Evolutionary conservation across 2,888 invertebrate genomes (phyloP).

Genomic region (Heliconius aoede): DNA sequence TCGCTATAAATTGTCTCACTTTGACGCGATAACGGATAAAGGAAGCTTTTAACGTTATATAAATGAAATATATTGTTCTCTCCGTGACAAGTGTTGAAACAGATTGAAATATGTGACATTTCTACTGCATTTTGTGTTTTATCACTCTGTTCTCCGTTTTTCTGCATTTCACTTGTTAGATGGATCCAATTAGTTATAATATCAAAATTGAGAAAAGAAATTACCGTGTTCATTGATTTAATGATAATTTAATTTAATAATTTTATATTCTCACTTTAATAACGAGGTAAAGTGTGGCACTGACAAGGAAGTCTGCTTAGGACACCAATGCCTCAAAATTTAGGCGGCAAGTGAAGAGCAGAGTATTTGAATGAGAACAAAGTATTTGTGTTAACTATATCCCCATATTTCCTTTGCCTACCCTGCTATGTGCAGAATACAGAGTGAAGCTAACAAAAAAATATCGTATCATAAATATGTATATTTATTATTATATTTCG

Average conservation of each 20-base stretch:
- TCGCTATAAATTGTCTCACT: slow-evolving; percentile 20
- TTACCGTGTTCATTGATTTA: neutral
- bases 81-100: slow-evolving; percentile 1
- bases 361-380: neutral
- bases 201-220: neutral
- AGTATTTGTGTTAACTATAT: too few species aligned
- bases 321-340: too few species aligned
- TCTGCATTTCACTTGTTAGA: neutral
- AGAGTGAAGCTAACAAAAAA: neutral
- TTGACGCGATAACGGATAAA: slow-evolving; percentile 21
- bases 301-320: too few species aligned
- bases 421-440: neutral
- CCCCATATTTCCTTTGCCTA: neutral
- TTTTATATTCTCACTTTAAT: too few species aligned
- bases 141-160: neutral
- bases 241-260: too few species aligned
- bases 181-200: neutral
- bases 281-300: too few species aligned
- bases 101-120: neutral
- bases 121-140: neutral
- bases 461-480: neutral
- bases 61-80: slow-evolving; percentile 21
- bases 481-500: neutral
- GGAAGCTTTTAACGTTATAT: slow-evolving; percentile 22
- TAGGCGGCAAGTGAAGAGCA: neutral